Evolutionary conservation across 2,797 vertebrate genomes (phyloP).

Genomic region (Heliangelus exortis): DNA sequence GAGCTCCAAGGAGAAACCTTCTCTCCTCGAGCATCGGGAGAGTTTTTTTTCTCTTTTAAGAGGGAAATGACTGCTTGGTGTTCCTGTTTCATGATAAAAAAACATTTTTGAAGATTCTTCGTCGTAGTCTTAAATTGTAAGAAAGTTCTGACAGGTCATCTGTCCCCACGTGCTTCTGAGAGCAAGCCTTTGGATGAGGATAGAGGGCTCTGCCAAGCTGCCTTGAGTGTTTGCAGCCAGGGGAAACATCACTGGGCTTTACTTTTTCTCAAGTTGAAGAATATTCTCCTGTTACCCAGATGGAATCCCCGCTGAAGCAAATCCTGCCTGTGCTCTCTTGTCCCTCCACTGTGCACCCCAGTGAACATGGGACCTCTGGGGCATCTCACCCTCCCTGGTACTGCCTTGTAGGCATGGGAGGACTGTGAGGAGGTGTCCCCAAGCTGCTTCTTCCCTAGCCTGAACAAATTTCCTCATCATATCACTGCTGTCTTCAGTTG

Average conservation of each 20-base stretch:
- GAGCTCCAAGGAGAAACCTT: background rate
- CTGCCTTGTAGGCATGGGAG: background rate
- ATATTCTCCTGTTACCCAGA: background rate
- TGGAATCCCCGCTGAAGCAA: background rate
- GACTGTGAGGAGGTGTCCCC: background rate
- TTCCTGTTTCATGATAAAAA: background rate
- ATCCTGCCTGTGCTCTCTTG: background rate
- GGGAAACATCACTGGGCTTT: background rate
- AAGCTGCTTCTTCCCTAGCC: background rate
- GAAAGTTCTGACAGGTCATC: background rate
- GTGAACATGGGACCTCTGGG: background rate
- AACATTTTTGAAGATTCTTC: background rate
- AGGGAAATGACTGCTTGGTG: background rate
- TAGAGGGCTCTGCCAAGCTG: background rate
- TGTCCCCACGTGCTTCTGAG: background rate
- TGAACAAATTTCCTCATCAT: background rate
- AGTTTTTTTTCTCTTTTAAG: too few relatives aligned
- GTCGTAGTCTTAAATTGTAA: background rate
- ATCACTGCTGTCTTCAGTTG: too few relatives aligned
- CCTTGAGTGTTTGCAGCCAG: background rate
- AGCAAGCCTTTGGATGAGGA: background rate
- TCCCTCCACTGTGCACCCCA: background rate
- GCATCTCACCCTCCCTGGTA: rapidly evolving
- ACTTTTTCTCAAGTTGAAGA: background rate
- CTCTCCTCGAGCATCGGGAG: background rate